A percentile compares a stretch with the other conserved stretches of the same genome.
Evolutionary conservation across 2,888 invertebrate species (phyloP).

Genomic region (Cosmopolites sordidus): DNA sequence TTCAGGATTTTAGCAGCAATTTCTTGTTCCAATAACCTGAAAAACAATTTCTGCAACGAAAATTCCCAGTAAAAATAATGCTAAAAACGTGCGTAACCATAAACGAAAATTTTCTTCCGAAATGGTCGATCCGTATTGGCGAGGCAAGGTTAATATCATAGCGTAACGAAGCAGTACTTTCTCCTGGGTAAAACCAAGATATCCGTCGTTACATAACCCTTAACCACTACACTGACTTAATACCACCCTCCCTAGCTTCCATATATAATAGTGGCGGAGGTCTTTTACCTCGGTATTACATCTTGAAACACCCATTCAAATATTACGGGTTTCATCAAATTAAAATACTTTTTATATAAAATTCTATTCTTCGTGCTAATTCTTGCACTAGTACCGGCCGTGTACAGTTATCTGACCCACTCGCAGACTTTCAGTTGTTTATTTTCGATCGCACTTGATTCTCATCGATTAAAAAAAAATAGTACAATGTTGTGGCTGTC

Average conservation of each 20-base stretch:
- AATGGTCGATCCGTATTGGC: background rate
- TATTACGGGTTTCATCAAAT: background rate
- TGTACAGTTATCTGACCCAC: constrained; percentile 24
- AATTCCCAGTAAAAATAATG: background rate
- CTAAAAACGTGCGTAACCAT: background rate
- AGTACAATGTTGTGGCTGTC: constrained; percentile 44
- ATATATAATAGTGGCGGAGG: constrained; percentile 16
- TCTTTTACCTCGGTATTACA: constrained; percentile 7
- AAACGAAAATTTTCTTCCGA: background rate
- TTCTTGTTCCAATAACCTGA: too few species aligned
- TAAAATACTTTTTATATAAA: constrained; percentile 6
- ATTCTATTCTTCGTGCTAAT: background rate
- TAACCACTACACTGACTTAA: too few species aligned
- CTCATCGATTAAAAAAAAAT: background rate
- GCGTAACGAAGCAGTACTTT: constrained; percentile 21
- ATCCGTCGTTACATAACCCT: constrained; percentile 17
- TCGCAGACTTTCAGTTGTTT: background rate
- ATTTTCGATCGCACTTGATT: too few species aligned
- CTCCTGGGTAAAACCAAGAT: constrained; percentile 25
- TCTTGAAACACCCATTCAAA: background rate
- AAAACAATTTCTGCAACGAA: background rate
- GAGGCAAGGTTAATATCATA: constrained; percentile 16
- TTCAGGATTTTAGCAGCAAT: too few species aligned
- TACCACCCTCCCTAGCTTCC: constrained; percentile 16
- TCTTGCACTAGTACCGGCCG: background rate